Evolutionary conservation across 2,113 vertebrate genomes (phyloP).

Genomic region (Ranitomeya variabilis): DNA sequence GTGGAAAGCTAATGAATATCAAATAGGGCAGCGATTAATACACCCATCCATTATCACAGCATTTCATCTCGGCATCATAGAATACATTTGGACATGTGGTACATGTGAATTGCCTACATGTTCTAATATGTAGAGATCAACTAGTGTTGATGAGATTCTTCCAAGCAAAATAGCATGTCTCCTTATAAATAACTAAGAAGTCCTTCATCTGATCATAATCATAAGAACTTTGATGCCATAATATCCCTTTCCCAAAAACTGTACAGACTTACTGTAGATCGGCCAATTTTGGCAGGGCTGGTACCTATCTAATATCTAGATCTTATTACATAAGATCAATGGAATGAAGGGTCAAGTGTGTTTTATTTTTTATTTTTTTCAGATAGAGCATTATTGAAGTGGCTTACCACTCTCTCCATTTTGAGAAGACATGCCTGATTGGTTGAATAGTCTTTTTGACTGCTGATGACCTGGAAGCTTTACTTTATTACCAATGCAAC

Average conservation of each 20-base stretch:
- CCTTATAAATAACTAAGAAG: neutral
- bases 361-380: too few species aligned
- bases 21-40: constrained; percentile 11
- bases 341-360: too few species aligned
- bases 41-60: neutral
- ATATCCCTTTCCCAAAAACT: neutral
- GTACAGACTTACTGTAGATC: too few species aligned
- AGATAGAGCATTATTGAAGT: too few species aligned
- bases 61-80: neutral
- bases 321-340: too few species aligned
- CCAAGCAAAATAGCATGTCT: neutral
- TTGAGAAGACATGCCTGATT: too few species aligned
- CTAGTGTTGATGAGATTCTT: neutral
- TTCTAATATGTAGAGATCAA: neutral
- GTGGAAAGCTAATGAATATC: constrained; percentile 26
- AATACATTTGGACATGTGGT: neutral
- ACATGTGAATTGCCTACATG: neutral
- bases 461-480: too few species aligned
- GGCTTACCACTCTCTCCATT: too few species aligned
- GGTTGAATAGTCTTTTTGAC: too few species aligned
- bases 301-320: too few species aligned
- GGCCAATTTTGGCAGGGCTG: too few species aligned
- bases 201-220: neutral
- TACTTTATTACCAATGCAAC: too few species aligned
- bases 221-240: neutral